Conservation (phyloP, 2,888 invertebrate species). For the Hydrotaea cyrtoneurina region DNA sequence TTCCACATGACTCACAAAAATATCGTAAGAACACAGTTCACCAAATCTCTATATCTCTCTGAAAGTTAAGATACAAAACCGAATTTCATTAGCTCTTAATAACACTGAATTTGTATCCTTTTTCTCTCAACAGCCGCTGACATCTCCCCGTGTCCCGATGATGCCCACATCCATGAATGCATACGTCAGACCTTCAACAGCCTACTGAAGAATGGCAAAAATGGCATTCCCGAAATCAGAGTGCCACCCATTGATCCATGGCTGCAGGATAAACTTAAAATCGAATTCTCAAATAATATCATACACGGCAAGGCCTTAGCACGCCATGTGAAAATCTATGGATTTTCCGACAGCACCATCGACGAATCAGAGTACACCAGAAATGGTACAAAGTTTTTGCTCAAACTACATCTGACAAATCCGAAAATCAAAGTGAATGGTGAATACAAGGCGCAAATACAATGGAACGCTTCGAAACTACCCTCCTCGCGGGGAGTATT, state of each 20-base stretch:
- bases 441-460: constrained; percentile 84
- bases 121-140: constrained; percentile 70
- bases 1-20: no score
- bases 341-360: constrained; percentile 82
- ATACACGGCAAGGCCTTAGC: constrained; percentile 76
- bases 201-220: constrained; percentile 78
- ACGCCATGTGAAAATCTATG: constrained; percentile 82
- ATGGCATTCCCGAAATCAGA: constrained; percentile 75
- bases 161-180: constrained; percentile 83
- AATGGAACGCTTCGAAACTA: constrained; percentile 81
- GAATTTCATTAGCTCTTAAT: no score
- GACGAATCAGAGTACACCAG: constrained; percentile 81
- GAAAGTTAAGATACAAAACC: no score
- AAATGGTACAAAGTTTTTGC: background rate
- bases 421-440: constrained; percentile 83
- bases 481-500: constrained; percentile 84
- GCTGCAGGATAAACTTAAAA: constrained; percentile 71
- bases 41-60: no score
- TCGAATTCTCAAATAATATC: constrained; percentile 73
- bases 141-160: constrained; percentile 82
- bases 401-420: background rate
- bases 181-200: constrained; percentile 82
- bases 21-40: no score
- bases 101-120: background rate
- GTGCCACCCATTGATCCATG: constrained; percentile 78